A percentile compares a stretch with the other conserved stretches of the same genome.
phyloP scores from a whole-genome alignment of 2,113 vertebrate species.

The Cyprinodon variegatus region DNA sequence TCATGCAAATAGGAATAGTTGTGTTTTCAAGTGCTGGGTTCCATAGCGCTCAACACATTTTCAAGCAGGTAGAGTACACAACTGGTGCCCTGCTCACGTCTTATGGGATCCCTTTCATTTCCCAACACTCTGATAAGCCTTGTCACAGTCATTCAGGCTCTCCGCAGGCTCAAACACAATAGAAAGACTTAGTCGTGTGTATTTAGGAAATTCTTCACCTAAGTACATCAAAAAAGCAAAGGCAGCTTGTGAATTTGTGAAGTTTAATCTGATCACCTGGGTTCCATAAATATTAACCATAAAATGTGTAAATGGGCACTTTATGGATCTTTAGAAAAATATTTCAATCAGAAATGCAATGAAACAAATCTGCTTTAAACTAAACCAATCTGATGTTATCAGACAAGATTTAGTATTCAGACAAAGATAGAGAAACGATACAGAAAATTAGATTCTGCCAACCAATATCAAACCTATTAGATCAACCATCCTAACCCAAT shows the following conservation, averaged over 20 bases:
- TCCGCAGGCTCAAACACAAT: background rate
- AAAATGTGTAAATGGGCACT: background rate
- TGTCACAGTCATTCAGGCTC: slow-evolving; percentile 1
- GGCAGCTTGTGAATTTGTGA: no score
- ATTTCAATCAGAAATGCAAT: background rate
- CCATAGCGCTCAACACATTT: background rate
- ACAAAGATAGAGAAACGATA: background rate
- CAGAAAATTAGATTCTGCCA: no score
- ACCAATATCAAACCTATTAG: no score
- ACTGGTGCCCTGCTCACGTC: background rate
- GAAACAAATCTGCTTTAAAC: background rate
- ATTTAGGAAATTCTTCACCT: background rate
- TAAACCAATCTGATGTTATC: background rate
- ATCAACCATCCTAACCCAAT: no score
- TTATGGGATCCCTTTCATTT: slow-evolving; percentile 12
- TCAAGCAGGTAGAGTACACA: background rate
- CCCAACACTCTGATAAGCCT: slow-evolving; percentile 50
- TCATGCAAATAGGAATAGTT: background rate
- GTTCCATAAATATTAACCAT: background rate
- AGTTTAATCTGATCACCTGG: background rate
- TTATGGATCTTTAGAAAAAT: background rate
- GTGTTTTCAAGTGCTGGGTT: background rate
- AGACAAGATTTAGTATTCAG: background rate
- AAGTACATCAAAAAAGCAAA: no score
- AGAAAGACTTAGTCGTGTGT: slow-evolving; percentile 8